These are phyloP conservation scores for Brachyptera risi DNA, from an alignment of 2,888 invertebrate species.

Conservation along the genomic window DNA sequence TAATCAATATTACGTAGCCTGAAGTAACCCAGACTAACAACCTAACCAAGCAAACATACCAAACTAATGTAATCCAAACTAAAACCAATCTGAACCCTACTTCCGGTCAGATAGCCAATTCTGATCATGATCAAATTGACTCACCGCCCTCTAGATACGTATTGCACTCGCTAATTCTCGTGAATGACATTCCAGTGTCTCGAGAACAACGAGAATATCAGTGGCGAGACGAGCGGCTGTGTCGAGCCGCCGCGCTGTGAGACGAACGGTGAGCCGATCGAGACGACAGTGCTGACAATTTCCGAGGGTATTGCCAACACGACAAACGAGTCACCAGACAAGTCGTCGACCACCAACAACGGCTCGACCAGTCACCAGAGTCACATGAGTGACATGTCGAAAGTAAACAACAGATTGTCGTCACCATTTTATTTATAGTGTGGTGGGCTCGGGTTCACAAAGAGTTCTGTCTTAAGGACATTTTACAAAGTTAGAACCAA, in stretches of 20 bases:
- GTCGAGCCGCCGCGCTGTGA: not conserved
- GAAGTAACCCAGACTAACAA: too few relatives aligned
- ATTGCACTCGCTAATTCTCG: not conserved
- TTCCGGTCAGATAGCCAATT: not conserved
- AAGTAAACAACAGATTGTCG: too few relatives aligned
- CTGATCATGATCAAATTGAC: too few relatives aligned
- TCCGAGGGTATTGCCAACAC: slow-evolving; percentile 48
- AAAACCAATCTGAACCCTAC: not conserved
- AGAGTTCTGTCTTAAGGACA: too few relatives aligned
- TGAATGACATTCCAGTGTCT: not conserved
- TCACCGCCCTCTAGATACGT: not conserved
- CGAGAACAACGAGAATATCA: not conserved
- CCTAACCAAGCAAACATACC: too few relatives aligned
- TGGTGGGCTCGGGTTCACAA: too few relatives aligned
- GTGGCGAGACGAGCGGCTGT: not conserved
- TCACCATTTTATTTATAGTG: too few relatives aligned
- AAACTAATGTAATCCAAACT: too few relatives aligned
- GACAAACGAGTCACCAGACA: slow-evolving; percentile 60
- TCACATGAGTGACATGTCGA: slow-evolving; percentile 46
- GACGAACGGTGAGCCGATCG: slow-evolving; percentile 41
- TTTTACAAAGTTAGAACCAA: too few relatives aligned
- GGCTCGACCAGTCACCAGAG: slow-evolving; percentile 54
- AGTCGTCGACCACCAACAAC: slow-evolving; percentile 63
- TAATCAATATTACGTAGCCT: too few relatives aligned
- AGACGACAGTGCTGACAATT: slow-evolving; percentile 68